Conservation (phyloP, 2,888 invertebrate species). For the Malthinus flaveolus region DNA sequence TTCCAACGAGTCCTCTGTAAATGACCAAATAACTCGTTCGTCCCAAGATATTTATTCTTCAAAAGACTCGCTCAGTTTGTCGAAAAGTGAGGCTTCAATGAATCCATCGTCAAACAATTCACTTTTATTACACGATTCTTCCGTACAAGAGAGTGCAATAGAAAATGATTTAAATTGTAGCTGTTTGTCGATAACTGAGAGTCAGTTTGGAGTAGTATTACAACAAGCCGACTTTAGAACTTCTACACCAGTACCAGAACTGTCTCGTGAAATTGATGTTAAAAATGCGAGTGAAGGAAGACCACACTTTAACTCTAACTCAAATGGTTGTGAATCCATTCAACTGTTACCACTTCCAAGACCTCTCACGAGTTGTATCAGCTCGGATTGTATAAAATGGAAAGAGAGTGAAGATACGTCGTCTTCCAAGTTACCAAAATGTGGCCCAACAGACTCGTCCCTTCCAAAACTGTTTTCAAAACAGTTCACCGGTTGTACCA, state of each 20-base stretch:
- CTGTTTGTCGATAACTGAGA: slow-evolving; percentile 19
- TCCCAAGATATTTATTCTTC: too few relatives aligned
- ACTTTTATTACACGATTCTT: background rate
- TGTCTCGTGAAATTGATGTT: too few relatives aligned
- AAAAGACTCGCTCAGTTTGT: too few relatives aligned
- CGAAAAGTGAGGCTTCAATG: too few relatives aligned
- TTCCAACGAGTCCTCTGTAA: background rate
- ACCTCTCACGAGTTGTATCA: background rate
- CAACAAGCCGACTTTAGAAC: slow-evolving; percentile 19
- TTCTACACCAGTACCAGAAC: slow-evolving; percentile 25
- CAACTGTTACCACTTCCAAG: background rate
- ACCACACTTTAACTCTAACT: background rate
- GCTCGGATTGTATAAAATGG: background rate
- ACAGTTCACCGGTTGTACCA: background rate
- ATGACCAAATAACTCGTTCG: background rate
- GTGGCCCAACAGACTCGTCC: too few relatives aligned
- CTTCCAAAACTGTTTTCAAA: background rate
- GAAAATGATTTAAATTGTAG: background rate
- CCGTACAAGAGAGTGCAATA: background rate
- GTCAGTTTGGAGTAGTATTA: slow-evolving; percentile 25
- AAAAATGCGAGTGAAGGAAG: too few relatives aligned
- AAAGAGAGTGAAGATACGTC: background rate
- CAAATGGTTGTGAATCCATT: background rate
- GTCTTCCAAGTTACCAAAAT: background rate
- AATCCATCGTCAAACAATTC: too few relatives aligned